Conservation (phyloP, 2,888 invertebrate genomes). For the Limenitis camilla region DNA sequence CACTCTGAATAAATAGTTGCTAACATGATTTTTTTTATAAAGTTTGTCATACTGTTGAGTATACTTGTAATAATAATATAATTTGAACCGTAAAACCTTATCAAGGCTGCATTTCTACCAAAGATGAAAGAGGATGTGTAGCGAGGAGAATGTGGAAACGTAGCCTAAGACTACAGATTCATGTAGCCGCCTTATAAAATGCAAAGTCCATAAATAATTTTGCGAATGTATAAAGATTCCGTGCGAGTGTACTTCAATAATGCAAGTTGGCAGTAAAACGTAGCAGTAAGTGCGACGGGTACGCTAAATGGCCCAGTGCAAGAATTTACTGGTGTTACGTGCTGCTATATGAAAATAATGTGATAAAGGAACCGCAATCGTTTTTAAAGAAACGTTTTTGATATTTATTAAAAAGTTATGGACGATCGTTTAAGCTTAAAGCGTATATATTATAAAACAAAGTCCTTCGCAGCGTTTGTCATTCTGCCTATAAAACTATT, state of each 20-base stretch:
- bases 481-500: too few relatives aligned
- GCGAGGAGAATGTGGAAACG: too few relatives aligned
- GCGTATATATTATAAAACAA: too few relatives aligned
- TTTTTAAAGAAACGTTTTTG: neutral
- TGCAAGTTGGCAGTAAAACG: slow-evolving; percentile 57
- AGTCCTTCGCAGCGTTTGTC: too few relatives aligned
- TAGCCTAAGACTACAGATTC: slow-evolving; percentile 9
- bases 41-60: too few relatives aligned
- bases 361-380: slow-evolving; percentile 33
- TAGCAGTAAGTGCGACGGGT: slow-evolving; percentile 41
- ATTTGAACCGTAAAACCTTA: too few relatives aligned
- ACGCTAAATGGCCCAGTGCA: slow-evolving; percentile 58
- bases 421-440: too few relatives aligned
- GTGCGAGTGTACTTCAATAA: slow-evolving; percentile 46
- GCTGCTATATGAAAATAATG: slow-evolving; percentile 33
- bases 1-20: too few relatives aligned
- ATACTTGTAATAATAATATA: too few relatives aligned
- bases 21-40: too few relatives aligned
- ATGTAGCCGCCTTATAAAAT: slow-evolving; percentile 15
- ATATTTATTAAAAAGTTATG: neutral
- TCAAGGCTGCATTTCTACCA: too few relatives aligned
- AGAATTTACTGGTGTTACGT: slow-evolving; percentile 24
- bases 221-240: slow-evolving; percentile 22
- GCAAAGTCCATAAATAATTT: slow-evolving; percentile 24
- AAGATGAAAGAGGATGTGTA: too few relatives aligned